Percentiles rank a stretch among this genome's conserved stretches.
phyloP scores from a whole-genome alignment of 1,140 invertebrate genomes.

The Saccostrea cuccullata region DNA sequence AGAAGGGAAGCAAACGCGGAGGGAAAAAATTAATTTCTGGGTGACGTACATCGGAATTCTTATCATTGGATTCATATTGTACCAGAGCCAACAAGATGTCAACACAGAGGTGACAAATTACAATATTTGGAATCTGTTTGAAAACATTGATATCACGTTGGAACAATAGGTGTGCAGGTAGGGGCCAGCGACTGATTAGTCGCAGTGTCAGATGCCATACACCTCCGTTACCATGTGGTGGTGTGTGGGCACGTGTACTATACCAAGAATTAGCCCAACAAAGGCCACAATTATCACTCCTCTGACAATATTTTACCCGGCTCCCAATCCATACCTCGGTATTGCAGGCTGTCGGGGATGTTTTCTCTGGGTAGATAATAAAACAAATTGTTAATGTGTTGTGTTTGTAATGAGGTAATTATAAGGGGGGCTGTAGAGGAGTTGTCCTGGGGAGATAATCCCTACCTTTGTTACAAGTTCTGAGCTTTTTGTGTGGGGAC shows the following conservation, averaged over 20 bases:
- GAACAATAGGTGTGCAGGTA: conserved; percentile 14
- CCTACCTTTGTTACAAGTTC: not conserved
- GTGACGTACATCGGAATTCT: not conserved
- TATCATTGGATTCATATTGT: not conserved
- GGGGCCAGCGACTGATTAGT: not conserved
- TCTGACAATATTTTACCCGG: not conserved
- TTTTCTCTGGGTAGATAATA: not conserved
- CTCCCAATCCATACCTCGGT: not conserved
- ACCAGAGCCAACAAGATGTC: not conserved
- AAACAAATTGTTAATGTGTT: conserved; percentile 22
- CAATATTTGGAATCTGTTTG: conserved; percentile 33
- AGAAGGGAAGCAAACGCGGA: not conserved
- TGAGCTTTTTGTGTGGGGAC: not conserved
- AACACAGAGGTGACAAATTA: conserved; percentile 11
- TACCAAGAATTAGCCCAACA: not conserved
- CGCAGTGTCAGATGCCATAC: conserved; percentile 19
- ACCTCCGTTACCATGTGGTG: not conserved
- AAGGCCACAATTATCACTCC: conserved; percentile 28
- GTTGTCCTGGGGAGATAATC: conserved; percentile 1
- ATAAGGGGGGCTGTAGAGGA: not conserved
- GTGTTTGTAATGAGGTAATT: conserved; percentile 25
- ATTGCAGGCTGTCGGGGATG: not conserved
- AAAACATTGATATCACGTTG: conserved; percentile 24
- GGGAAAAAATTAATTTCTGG: not conserved
- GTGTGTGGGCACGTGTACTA: conserved; percentile 18